A percentile compares a stretch with the other conserved stretches of the same genome.
Conservation (phyloP, 1,140 invertebrate species). For the Eriocheir sinensis region DNA sequence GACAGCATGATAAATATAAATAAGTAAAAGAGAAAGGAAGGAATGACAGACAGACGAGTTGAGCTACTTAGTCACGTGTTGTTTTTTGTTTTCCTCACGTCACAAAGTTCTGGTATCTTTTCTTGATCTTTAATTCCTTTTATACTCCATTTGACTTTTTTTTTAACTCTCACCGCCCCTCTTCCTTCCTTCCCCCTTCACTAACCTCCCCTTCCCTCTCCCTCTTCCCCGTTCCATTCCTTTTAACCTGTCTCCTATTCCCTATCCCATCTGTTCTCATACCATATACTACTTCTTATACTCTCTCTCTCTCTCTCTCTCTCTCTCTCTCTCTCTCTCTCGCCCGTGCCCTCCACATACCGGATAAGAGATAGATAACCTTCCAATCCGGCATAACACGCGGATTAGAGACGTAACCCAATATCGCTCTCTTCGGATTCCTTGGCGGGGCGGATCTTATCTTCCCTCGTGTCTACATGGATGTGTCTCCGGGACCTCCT, state of each 20-base stretch:
- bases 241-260: neutral
- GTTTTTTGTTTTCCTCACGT: too few species aligned
- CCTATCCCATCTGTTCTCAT: too few species aligned
- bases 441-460: neutral
- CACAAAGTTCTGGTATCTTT: too few species aligned
- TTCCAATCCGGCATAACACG: constrained; percentile 28
- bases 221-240: neutral
- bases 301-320: constrained; percentile 15
- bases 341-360: neutral
- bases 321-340: constrained; percentile 2
- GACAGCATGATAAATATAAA: too few species aligned
- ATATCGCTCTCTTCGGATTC: constrained; percentile 46
- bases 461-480: too few species aligned
- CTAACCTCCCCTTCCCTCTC: neutral
- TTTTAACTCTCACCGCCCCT: neutral
- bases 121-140: too few species aligned
- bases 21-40: too few species aligned
- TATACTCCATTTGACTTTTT: neutral
- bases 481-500: too few species aligned
- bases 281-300: too few species aligned
- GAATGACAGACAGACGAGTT: too few species aligned
- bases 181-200: neutral
- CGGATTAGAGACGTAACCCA: constrained; percentile 35
- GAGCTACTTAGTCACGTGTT: too few species aligned
- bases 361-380: neutral